Conservation (phyloP, 1,140 invertebrate species). For the Solenopsis invicta region DNA sequence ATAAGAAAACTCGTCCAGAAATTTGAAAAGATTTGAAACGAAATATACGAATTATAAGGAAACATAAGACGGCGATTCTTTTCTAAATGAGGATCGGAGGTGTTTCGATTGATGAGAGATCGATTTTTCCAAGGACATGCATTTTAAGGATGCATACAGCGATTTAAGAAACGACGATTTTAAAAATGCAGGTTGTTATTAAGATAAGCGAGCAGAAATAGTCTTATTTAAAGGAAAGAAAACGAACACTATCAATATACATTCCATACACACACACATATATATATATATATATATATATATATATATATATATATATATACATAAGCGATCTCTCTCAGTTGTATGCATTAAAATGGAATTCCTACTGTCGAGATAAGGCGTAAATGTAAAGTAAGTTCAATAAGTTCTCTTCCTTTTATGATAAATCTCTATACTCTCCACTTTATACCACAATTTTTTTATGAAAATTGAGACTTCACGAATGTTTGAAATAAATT, state of each 20-base stretch:
- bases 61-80: conserved; percentile 12
- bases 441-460: conserved; percentile 25
- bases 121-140: conserved; percentile 14
- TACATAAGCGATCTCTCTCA: neutral
- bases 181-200: conserved; percentile 21
- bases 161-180: neutral
- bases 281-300: neutral
- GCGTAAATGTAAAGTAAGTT: conserved; percentile 27
- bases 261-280: neutral
- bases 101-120: conserved; percentile 12
- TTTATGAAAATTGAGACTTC: conserved; percentile 7
- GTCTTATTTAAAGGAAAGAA: conserved; percentile 15
- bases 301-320: neutral
- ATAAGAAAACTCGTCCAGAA: conserved; percentile 30
- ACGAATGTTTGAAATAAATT: conserved; percentile 33
- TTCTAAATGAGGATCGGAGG: conserved; percentile 14
- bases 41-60: conserved; percentile 19
- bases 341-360: conserved; percentile 22
- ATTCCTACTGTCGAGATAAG: conserved; percentile 23
- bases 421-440: conserved; percentile 16
- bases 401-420: conserved; percentile 45
- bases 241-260: neutral
- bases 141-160: neutral
- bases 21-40: conserved; percentile 38
- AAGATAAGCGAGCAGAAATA: conserved; percentile 3